Evolutionary conservation across 2,113 vertebrate species (phyloP).

Genomic region (Taxidea taxus): DNA sequence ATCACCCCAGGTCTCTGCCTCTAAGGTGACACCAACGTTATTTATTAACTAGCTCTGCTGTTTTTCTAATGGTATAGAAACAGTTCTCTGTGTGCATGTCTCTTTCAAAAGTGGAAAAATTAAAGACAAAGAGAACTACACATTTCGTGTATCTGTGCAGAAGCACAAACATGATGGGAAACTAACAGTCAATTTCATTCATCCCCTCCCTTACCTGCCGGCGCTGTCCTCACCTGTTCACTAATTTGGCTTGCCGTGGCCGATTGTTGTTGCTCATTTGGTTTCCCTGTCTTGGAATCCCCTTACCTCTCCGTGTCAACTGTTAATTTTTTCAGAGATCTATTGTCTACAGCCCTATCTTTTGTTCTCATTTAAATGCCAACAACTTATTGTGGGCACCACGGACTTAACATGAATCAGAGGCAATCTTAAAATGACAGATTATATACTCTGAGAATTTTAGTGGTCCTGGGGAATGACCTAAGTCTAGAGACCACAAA

Average conservation of each 20-base stretch:
- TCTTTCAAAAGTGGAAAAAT: background rate
- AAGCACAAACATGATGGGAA: background rate
- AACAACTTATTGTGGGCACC: background rate
- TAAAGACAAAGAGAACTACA: background rate
- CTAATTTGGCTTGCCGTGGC: accelerated
- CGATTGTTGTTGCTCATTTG: background rate
- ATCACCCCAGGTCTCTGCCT: accelerated
- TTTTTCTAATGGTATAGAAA: background rate
- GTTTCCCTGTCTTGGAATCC: background rate
- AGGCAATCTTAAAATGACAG: background rate
- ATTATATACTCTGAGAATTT: background rate
- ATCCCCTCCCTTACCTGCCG: background rate
- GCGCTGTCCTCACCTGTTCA: background rate
- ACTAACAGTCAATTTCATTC: background rate
- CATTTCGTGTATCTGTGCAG: background rate
- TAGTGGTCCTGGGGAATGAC: background rate
- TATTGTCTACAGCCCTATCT: background rate
- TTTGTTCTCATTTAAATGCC: background rate
- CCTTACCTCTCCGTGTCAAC: background rate
- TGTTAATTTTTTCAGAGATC: background rate
- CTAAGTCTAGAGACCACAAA: background rate
- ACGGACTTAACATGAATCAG: background rate
- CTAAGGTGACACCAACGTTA: background rate
- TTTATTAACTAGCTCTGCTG: background rate
- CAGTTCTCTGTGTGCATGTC: background rate